Evolutionary conservation across 64 coral and sea anemone genomes (phyloP), one percentile per base, ranked within the genome.

Genomic region (Acropora yongei): DNA sequence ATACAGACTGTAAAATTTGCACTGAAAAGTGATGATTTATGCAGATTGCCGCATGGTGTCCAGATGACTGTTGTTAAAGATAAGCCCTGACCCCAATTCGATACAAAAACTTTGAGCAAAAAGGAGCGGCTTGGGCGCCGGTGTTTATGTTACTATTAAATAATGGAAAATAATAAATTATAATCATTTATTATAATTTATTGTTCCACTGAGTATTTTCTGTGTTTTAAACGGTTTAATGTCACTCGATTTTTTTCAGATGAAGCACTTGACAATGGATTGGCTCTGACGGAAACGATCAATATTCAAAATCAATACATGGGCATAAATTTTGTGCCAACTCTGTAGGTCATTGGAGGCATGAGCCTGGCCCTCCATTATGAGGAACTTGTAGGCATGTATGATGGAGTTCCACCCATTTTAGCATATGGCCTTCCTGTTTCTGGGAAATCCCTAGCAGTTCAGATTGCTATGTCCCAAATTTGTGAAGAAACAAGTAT

Each of bases 351-450:
- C 20, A 66, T 87, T 53, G 84, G 84, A 74, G 84, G 84, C 6
- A 74, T 58, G 66, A 47, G 67, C 8, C 7, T 83, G 57, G 80
- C 16, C 3, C 57, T 83, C n/a, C 80, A 83, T 65, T 83, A 83
- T 50, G 80, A 83, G 14, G 8, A 83, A 10, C 11, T 83, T 44
- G 42, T 40, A 39, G 14, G 16, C 18, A 18, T 87, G 41, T 87
- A 48, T 87, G 84, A 87, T 87, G 84, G 84, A 43, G 80, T 83
- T 11, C 55, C 80, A 83, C 2, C 20, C 9, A 74, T 87, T 39
- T 51, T 87, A 51, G 84, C 84, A 74, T 87, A 73, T 87, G 68
- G 84, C 1, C 66, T 49, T 20, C 68, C 84, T 51, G 84, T 87
- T 40, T 87, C 84, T 39, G 67, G 84, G 17, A 87, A 87, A 63